Percentiles rank a stretch among this genome's conserved stretches.
phyloP scores from a whole-genome alignment of 2,888 invertebrate species.

The Chrysodeixis includens region DNA sequence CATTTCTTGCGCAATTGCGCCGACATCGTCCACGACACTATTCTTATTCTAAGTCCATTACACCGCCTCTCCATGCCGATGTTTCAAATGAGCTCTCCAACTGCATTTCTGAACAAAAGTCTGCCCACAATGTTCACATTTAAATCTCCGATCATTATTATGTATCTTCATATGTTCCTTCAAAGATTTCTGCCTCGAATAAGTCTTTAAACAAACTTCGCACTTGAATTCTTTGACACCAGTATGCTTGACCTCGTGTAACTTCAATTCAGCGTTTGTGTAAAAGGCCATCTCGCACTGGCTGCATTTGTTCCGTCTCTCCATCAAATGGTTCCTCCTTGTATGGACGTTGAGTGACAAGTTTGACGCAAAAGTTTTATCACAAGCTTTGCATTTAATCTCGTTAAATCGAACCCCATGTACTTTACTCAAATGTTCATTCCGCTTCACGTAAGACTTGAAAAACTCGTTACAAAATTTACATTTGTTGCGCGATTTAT shows the following conservation, averaged over 20 bases:
- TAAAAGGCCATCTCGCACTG: constrained; percentile 47
- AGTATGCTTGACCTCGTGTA: constrained; percentile 76
- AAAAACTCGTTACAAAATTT: constrained; percentile 62
- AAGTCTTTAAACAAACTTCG: constrained; percentile 71
- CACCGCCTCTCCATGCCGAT: constrained; percentile 25
- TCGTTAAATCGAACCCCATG: constrained; percentile 51
- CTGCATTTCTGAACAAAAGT: constrained; percentile 70
- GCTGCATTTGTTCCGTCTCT: constrained; percentile 51
- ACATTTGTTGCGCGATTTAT: constrained; percentile 53
- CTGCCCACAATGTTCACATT: constrained; percentile 61
- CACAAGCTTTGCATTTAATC: constrained; percentile 59
- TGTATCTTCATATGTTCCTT: constrained; percentile 68
- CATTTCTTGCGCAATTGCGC: no score
- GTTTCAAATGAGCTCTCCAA: constrained; percentile 62
- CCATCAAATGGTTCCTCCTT: constrained; percentile 68
- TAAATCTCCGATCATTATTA: constrained; percentile 59
- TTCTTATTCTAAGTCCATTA: neutral
- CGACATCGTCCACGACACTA: no score
- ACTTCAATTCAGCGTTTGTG: constrained; percentile 65
- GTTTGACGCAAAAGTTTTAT: constrained; percentile 79
- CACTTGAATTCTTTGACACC: constrained; percentile 72
- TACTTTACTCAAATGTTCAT: constrained; percentile 54
- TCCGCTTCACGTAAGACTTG: constrained; percentile 46
- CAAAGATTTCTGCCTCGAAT: constrained; percentile 60
- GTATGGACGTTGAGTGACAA: constrained; percentile 80